Evolutionary conservation across 2,888 invertebrate species (phyloP), one percentile per base, ranked within the genome.

Genomic region (Drosophila atripex): DNA sequence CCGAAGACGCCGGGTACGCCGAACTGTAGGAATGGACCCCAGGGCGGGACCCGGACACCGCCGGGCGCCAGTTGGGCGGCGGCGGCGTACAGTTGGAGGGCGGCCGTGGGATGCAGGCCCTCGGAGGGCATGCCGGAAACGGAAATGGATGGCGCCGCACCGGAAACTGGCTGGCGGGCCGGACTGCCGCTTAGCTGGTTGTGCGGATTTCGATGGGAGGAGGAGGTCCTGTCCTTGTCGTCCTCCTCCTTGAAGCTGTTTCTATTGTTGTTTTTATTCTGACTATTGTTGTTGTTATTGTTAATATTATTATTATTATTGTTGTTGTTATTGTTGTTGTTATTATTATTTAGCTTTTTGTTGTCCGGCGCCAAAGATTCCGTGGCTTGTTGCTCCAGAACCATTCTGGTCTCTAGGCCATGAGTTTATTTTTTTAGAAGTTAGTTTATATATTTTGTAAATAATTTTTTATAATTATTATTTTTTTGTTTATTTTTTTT

Each of bases 1-100:
- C 90, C 90, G 65, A 90, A 90, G 4, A 90, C 90, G 39, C 90
- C 90, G 5, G 90, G 91, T 0, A 90, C 90, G 21, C 90, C 90
- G 57, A 91, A 90, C 63, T 90, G 90, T 8, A 90, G 72, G 28
- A 90, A 91, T 6, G 89, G 89, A 14, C 90, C 89, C 90, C 90
- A 90, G 8, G 91, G 90, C 56, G 90, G 90, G 0, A 90, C 90
- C 0, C 90, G 90, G 16, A 90, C 90, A 8, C 90, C 90, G 72
- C 90, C 90, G 50, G 90, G 90, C 38, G 90, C 91, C 75, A 91
- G 59, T 69, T 91, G 90, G 18, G 91, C 90, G 57, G 90, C 90
- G 45, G 90, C 90, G 23, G 90, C 90, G 63, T 90, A 90, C 5
- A 90, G 78, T 75, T 90, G 90, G 58, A 90, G 73, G 28, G 90